Evolutionary conservation across 2,888 invertebrate genomes (phyloP), one percentile per base, ranked within the genome.

Genomic region (Ferrisia virgata): DNA sequence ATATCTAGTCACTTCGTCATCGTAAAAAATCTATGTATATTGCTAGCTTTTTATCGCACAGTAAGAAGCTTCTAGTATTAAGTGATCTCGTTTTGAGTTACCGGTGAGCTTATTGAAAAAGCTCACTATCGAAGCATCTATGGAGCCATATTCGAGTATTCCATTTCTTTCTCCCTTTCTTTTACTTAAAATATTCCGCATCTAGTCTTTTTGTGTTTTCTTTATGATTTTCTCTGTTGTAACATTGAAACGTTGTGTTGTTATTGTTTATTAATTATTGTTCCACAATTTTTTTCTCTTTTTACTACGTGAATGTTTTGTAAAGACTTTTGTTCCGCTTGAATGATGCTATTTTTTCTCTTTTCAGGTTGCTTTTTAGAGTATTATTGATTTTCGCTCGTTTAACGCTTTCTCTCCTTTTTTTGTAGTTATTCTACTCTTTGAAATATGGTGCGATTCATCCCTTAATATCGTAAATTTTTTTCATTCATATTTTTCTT

Each of bases 1-100:
- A 58, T 58, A 84, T 58, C 79, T 84, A 84, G 84, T 84, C 79
- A 79, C 79, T 4, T 84, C 84, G 36, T 64, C 84, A n/a, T 79
- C 47, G 53, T 40, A 39, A 31, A 31, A 36, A 79, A 79, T 47
- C 43, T 53, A 28, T 79, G 79, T 43, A 72, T 9, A 72, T 72
- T 72, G 36, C 72, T 72, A 31, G 79, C 79, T 79, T 79, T 79
- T 79, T 31, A 79, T 43, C 22, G 79, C 79, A 79, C 79, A 79
- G 79, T 79, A 79, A 79, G 79, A 79, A 79, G 79, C 79, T 79
- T 79, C 47, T 79, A 79, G 79, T 43, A 47, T 79, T 79, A 79
- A 79, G 79, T 79, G 79, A 79, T 79, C 79, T 79, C 79, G 79
- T 79, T 79, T 79, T 79, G 53, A 79, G 79, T 79, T 79, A 79